Percentiles rank a stretch among this genome's conserved stretches.
Evolutionary conservation across 30 jellyfish, hydroid and myxozoan genomes (phyloP).

Genomic region (Aurelia aurita complex sp. Pacific): DNA sequence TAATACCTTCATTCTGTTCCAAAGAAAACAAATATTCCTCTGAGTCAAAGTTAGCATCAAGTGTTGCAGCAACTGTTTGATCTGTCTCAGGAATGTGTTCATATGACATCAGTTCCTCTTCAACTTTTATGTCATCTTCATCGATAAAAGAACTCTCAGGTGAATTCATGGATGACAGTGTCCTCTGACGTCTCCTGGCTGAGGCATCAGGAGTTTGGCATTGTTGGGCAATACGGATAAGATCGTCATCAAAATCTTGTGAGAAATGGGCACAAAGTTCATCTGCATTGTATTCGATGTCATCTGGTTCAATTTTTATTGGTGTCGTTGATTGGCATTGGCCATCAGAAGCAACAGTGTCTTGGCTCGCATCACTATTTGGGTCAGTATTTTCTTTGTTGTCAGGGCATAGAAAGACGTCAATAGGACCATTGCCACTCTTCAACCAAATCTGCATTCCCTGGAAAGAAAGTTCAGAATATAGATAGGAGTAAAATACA

Average conservation of each 20-base stretch:
- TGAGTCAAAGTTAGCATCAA: conserved; percentile 67
- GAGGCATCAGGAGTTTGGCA: conserved; percentile 19
- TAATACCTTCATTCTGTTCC: conserved; percentile 92
- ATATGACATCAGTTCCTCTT: conserved; percentile 60
- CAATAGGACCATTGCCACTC: conserved; percentile 96
- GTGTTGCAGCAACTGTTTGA: conserved; percentile 17
- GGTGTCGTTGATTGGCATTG: conserved; percentile 75
- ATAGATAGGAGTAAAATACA: no score
- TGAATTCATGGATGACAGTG: conserved; percentile 83
- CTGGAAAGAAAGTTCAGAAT: conserved; percentile 10
- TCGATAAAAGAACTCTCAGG: conserved; percentile 59
- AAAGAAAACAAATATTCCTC: conserved; percentile 81
- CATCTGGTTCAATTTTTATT: conserved; percentile 49
- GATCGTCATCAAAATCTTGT: conserved; percentile 61
- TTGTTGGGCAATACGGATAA: conserved; percentile 18
- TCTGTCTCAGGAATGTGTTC: conserved; percentile 44
- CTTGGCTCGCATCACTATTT: conserved; percentile 31
- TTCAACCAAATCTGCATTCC: conserved; percentile 94
- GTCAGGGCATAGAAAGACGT: conserved; percentile 94
- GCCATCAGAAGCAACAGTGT: conserved; percentile 53
- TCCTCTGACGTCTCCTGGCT: conserved; percentile 46
- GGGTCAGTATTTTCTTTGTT: conserved; percentile 87
- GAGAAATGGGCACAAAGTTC: conserved; percentile 56
- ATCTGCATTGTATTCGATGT: conserved; percentile 24
- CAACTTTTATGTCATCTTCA: conserved; percentile 32